Evolutionary conservation across 2,113 vertebrate genomes (phyloP).

Genomic region (Mormoops blainvillei): DNA sequence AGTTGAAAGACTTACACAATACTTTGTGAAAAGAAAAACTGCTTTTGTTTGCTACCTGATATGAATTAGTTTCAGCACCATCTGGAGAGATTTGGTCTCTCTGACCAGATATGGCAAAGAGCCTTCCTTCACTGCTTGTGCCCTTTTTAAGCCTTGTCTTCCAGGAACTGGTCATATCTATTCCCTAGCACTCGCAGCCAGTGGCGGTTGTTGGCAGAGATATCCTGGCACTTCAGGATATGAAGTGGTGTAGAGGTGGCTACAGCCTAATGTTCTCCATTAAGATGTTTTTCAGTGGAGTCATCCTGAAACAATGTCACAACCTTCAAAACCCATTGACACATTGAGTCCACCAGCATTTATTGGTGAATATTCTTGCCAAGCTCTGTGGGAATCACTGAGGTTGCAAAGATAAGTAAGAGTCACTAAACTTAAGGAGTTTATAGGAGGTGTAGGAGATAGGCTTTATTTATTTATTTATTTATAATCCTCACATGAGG

Average conservation of each 20-base stretch:
- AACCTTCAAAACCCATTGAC: neutral
- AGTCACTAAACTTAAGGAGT: neutral
- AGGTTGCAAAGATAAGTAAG: neutral
- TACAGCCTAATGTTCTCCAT: neutral
- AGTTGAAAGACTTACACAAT: conserved; percentile 14
- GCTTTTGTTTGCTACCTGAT: neutral
- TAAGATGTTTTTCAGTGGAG: neutral
- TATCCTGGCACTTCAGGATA: neutral
- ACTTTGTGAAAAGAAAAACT: neutral
- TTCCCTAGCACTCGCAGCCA: accelerated
- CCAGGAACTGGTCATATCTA: neutral
- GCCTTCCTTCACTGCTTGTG: neutral
- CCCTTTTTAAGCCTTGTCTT: neutral
- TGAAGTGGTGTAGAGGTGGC: too few relatives aligned
- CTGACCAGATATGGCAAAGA: neutral
- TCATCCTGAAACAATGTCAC: neutral
- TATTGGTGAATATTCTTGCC: neutral
- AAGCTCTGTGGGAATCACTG: neutral
- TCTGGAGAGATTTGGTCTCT: conserved; percentile 2
- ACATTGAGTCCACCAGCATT: neutral
- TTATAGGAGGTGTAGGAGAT: neutral
- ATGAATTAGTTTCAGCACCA: conserved; percentile 20
- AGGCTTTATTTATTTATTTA: too few relatives aligned
- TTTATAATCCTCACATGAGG: too few relatives aligned
- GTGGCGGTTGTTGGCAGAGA: neutral